Base-by-base conservation (phyloP, 2,888 invertebrate species). In the Dendrolimus houi region DNA sequence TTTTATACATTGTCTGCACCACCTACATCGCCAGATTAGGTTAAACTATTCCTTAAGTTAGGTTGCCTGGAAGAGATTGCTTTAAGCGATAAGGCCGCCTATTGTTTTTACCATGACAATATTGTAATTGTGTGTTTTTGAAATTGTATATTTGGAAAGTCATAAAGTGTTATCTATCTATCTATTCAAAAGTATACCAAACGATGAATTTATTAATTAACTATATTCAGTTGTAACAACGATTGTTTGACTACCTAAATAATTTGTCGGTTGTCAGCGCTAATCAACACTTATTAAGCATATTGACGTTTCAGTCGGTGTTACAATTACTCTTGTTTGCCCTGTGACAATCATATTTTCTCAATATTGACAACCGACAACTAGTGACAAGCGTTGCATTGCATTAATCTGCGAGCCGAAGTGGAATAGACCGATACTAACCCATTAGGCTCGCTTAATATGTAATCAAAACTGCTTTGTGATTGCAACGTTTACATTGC, bases 281-380 rank as follows among this genome's bases (percentile, higher is more conserved):
- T 82, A 83, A 85, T 85, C 83, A 85, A 80, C 75, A 67, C 77
- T 83, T 81, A 82, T 85, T 84, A 81, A 78, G 77, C 78, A 69
- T 78, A 82, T 81, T 79, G 78, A 72, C 76, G 79, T 74, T 73
- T 73, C 75, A 76, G 74, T 76, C 75, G 72, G 56, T 68, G 74
- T 81, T 77, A 83, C 79, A 81, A 79, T 78, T 75, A 75, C 74
- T 76, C 69, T 54, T 76, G 68, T 79, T 81, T 78, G 72, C 63
- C 59, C 60, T 69, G 59, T 61, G 64, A 67, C 70, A 71, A 75
- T 71, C 69, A 71, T 71, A 72, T 74, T 77, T 70, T 64, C 65
- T 62, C 58, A 60, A 63, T 69, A 61, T 66, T 60, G 62, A 64
- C 57, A 57, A 55, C 59, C 64, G 66, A 67, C 60, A 63, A 56